Conservation (phyloP, 2,888 invertebrate genomes). For the Unio pictorum region DNA sequence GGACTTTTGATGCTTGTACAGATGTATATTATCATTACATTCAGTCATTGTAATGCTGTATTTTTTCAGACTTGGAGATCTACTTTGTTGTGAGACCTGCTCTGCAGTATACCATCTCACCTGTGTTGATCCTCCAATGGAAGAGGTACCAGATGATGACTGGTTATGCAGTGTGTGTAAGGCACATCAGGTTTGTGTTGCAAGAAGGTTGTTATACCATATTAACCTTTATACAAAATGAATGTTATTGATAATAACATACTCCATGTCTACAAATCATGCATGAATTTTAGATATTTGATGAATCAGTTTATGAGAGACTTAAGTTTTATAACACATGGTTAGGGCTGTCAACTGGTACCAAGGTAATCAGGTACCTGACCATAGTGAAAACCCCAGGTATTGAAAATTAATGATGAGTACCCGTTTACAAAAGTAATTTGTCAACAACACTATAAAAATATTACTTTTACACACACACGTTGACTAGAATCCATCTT, state of each 20-base stretch:
- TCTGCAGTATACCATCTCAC: slow-evolving; percentile 98
- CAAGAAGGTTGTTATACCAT: background rate
- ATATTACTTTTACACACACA: too few relatives aligned
- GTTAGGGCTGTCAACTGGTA: too few relatives aligned
- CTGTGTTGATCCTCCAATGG: slow-evolving; percentile 95
- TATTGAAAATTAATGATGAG: too few relatives aligned
- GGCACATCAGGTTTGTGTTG: slow-evolving; percentile 81
- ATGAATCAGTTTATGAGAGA: too few relatives aligned
- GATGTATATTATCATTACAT: background rate
- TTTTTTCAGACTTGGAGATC: slow-evolving; percentile 79
- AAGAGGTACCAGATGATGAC: slow-evolving; percentile 95
- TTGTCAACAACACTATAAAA: too few relatives aligned
- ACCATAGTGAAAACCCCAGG: too few relatives aligned
- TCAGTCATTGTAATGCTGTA: background rate
- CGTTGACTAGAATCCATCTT: too few relatives aligned
- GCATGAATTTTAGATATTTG: background rate
- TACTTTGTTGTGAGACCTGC: slow-evolving; percentile 97
- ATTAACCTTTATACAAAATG: too few relatives aligned
- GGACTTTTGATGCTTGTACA: too few relatives aligned
- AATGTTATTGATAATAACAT: background rate
- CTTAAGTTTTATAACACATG: too few relatives aligned
- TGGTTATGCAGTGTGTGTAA: slow-evolving; percentile 97
- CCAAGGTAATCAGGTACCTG: too few relatives aligned
- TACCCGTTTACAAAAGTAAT: too few relatives aligned
- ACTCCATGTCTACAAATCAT: background rate